phyloP scores from a whole-genome alignment of 2,113 vertebrate species.

The Ictidomys tridecemlineatus region DNA sequence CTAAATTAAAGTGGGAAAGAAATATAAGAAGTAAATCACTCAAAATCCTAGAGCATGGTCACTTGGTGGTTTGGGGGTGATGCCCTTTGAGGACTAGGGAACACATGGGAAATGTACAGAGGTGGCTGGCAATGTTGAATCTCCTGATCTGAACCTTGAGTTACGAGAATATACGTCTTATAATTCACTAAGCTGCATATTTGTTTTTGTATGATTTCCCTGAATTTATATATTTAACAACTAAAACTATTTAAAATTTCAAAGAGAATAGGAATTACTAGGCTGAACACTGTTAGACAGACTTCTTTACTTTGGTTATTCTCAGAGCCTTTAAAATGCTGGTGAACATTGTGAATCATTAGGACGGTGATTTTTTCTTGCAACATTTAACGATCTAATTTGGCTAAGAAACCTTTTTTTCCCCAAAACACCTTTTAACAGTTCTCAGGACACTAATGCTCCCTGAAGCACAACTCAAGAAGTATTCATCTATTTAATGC shows the following conservation, averaged over 20 bases:
- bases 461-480: conserved; percentile 46
- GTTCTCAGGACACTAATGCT: conserved; percentile 53
- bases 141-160: not conserved
- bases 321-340: not conserved
- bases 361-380: conserved; percentile 58
- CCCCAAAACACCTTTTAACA: conserved; percentile 56
- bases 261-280: not conserved
- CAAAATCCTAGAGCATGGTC: not conserved
- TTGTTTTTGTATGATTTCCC: not conserved
- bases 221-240: not conserved
- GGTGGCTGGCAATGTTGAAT: no score
- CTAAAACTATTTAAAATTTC: not conserved
- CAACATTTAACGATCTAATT: conserved; percentile 78
- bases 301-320: not conserved
- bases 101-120: not conserved
- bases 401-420: conserved; percentile 33
- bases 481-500: conserved; percentile 25
- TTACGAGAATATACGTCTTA: not conserved
- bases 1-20: not conserved
- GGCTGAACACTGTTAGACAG: not conserved
- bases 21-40: not conserved
- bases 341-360: not conserved
- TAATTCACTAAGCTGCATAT: not conserved
- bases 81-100: not conserved
- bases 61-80: not conserved